Base-by-base conservation (phyloP, 2,113 vertebrate genomes). In the Phrynosoma platyrhinos region DNA sequence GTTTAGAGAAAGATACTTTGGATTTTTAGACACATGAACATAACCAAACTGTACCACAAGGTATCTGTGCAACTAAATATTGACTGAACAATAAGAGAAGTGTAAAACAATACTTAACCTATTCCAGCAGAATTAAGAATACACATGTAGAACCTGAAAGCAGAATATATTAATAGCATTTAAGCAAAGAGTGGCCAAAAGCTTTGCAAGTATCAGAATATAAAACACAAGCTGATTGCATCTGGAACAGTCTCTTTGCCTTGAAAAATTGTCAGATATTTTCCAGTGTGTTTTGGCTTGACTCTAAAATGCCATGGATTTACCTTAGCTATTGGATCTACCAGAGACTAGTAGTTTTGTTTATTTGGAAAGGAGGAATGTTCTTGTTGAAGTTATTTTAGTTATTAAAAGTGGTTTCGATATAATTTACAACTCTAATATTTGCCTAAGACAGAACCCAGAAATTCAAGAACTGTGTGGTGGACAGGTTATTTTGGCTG, bases 401-500 rank as follows among this genome's bases (percentile, higher is more conserved):
- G 30, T 20, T 21, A 32, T 53, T 83, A 83, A n/a, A 53, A 53
- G 9, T 72, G 66, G 18, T 25, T 71, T 69, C 1, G 3, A 32
- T 84, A 55, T 75, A 36, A 84, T 58, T 84, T 74, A 84, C 69
- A 74, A 23, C 68, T 53, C 9, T 74, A 32, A 72, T 55, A 84
- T 74, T 84, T 84, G 82, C 9, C 30, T 30, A 74, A 69, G 36
- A 72, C 47, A 55, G 36, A 52, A 32, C 30, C 42, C 18, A 84
- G 20, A 71, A 25, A 74, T 84, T 74, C n/a, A 84, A 84, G 47
- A 36, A 58, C 23, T 36, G 12, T 74, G 66, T 30, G 14, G 42
- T 53, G 69, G 58, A 52, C 69, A 58, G 47, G 68, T 83, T 32
- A 16, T 53, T 71, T 74, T 58, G 69, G 47, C 69, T 58, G 47